phyloP scores from a whole-genome alignment of 2,888 invertebrate species.

The Yponomeuta malinellus region DNA sequence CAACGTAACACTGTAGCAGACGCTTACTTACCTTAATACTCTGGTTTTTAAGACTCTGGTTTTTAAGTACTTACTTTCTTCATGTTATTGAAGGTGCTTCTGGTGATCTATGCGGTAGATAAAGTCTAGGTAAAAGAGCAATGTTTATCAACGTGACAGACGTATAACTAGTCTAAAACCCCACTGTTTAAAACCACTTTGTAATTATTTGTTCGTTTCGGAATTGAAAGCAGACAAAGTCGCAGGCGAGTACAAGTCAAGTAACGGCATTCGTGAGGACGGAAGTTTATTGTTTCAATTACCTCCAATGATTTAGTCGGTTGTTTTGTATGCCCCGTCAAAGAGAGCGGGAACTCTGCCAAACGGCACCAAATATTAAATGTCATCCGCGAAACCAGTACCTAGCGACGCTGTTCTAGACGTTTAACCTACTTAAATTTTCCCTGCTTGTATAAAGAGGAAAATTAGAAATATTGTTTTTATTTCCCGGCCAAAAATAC shows the following conservation, averaged over 20 bases:
- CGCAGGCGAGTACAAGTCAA: not conserved
- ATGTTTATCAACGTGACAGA: too few relatives aligned
- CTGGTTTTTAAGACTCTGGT: too few relatives aligned
- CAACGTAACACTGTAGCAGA: too few relatives aligned
- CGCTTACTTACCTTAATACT: too few relatives aligned
- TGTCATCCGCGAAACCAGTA: constrained; percentile 28
- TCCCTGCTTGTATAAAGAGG: too few relatives aligned
- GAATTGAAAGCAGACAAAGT: not conserved
- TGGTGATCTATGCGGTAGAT: too few relatives aligned
- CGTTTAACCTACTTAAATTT: not conserved
- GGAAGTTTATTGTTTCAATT: constrained; percentile 36
- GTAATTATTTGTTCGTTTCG: not conserved
- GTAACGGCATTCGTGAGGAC: not conserved
- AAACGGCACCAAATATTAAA: constrained; percentile 42
- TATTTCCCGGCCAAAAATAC: not conserved
- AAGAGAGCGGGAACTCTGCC: constrained; percentile 49
- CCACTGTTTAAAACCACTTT: not conserved
- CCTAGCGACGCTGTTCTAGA: not conserved
- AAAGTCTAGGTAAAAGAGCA: too few relatives aligned
- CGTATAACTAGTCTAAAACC: not conserved
- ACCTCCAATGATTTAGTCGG: constrained; percentile 35
- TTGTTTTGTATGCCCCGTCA: constrained; percentile 47
- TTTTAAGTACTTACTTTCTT: too few relatives aligned
- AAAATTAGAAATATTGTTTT: not conserved
- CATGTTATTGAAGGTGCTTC: too few relatives aligned